These are phyloP conservation scores for Corbicula japonica DNA, from an alignment of 2,888 invertebrate genomes.

Conservation along the genomic window DNA sequence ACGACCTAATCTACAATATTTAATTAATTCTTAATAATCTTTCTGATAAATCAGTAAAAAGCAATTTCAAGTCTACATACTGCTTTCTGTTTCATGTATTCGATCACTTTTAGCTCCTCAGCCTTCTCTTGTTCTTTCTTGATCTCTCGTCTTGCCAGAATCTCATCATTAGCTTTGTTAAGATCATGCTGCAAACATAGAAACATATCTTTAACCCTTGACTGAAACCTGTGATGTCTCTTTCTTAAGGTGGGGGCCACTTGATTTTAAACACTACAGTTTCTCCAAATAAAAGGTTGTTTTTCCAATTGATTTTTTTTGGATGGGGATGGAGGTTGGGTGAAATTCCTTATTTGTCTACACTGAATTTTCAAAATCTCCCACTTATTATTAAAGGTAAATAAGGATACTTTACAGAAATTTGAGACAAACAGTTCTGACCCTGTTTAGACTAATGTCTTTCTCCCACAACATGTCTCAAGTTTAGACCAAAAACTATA, in stretches of 20 bases:
- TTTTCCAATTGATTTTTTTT: no score
- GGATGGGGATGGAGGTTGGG: no score
- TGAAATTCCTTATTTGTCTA: no score
- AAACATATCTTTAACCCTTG: no score
- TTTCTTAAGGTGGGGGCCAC: no score
- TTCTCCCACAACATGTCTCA: background rate
- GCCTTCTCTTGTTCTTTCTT: slow-evolving; percentile 83
- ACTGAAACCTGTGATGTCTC: no score
- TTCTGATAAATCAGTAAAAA: background rate
- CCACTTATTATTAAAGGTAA: no score
- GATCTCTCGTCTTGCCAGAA: slow-evolving; percentile 82
- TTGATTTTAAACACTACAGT: no score
- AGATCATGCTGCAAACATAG: slow-evolving; percentile 79
- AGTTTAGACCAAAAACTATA: slow-evolving; percentile 44
- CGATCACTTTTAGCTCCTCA: slow-evolving; percentile 85
- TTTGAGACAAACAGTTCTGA: no score
- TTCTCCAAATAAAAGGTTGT: no score
- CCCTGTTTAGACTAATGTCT: background rate
- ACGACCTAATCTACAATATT: background rate
- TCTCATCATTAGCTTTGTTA: slow-evolving; percentile 85
- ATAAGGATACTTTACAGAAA: no score
- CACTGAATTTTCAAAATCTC: no score
- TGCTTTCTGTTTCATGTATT: slow-evolving; percentile 86
- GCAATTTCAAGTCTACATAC: slow-evolving; percentile 75
- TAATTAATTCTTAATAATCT: background rate